Base-by-base conservation (phyloP, 2,113 vertebrate species). In the Acinonyx jubatus region DNA sequence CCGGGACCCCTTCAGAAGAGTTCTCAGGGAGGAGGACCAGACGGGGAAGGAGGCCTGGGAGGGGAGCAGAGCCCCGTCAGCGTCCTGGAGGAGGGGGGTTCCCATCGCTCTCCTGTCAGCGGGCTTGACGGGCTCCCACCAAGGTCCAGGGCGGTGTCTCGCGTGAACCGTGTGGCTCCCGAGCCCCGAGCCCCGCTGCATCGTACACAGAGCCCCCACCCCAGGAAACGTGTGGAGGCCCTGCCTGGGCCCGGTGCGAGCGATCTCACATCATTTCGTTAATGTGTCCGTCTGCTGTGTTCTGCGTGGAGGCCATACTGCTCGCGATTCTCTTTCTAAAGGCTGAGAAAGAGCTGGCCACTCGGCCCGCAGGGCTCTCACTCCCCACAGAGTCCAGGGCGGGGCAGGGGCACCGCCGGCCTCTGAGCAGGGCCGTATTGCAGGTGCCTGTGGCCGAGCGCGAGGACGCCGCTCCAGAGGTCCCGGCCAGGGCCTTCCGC, bases 401-500 rank as follows among this genome's bases (percentile, higher is more conserved):
- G 3, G 21, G 50, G 7, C 66, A 1, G 5, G 3, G 2, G 68
- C 27, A 29, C 12, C 0, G 5, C 4, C 1, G 18, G 74, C 36
- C 7, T 27, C 82, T 71, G 33, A 84, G 31, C 8, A 0, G 16
- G 65, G 61, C 50, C 27, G 4, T 29, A n/a, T 89, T 65, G 36
- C 45, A 98, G 98, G 95, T 89, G 2, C 68, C 74, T 4, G 29
- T 4, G 5, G 96, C 61, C 12, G 3, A 25, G 18, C 33, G 1
- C 11, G 19, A 0, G 0, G 91, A 0, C 0, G 0, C 13, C 0
- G 0, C 71, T 14, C 76, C 48, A 0, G 48, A 94, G 36, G 29
- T 99, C 61, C 96, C 95, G 1, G 99, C 99, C 0, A 98, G 95
- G 94, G 98, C 99, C 96, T 99, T 99, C 98, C 98, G 98, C 0